Conservation (phyloP, 2,888 invertebrate genomes). For the Tanypteryx hageni region DNA sequence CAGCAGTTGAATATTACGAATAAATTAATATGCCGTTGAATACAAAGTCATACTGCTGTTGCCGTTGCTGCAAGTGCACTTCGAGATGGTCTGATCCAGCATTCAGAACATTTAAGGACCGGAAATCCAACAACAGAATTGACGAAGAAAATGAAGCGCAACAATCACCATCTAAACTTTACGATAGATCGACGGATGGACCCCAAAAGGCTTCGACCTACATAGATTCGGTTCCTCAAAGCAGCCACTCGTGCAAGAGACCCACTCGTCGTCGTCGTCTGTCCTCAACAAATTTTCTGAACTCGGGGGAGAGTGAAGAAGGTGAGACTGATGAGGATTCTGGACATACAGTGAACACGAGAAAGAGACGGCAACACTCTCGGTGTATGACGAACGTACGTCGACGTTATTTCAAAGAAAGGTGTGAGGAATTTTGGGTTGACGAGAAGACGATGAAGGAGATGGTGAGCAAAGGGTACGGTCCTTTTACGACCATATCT, state of each 20-base stretch:
- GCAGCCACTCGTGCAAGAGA: not conserved
- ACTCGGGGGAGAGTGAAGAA: not conserved
- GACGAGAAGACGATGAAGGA: conserved; percentile 45
- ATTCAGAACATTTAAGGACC: not conserved
- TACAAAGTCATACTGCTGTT: conserved; percentile 20
- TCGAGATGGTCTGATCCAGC: conserved; percentile 4
- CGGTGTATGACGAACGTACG: not conserved
- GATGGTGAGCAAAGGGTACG: conserved; percentile 49
- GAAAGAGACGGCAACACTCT: not conserved
- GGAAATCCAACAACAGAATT: not conserved
- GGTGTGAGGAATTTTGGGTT: not conserved
- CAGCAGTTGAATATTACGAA: not conserved
- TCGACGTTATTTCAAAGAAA: not conserved
- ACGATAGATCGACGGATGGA: no score
- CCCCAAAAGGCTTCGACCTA: not conserved
- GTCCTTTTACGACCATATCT: not conserved
- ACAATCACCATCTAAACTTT: no score
- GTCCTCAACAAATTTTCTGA: not conserved
- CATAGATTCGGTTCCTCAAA: not conserved
- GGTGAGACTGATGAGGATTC: not conserved
- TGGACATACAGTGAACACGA: not conserved
- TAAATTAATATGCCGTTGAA: not conserved
- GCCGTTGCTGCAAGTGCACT: conserved; percentile 22
- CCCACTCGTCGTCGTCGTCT: not conserved
- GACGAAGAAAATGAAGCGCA: not conserved